Evolutionary conservation across 2,888 invertebrate genomes (phyloP), one percentile per base, ranked within the genome.

Genomic region (Agonopterix subpropinquella): DNA sequence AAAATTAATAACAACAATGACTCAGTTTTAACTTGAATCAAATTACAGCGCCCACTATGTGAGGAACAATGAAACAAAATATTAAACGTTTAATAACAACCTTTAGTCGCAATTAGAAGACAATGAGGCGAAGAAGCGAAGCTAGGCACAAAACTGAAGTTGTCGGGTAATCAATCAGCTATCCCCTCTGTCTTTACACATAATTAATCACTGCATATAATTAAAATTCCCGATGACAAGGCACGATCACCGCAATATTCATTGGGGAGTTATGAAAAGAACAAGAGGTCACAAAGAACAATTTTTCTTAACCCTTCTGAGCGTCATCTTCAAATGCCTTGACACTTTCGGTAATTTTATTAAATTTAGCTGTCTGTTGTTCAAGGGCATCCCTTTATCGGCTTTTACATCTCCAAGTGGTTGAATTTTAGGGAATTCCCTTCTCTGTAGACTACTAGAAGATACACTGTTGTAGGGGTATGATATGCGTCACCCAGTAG

Each of bases 121-220:
- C 86, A 87, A 87, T 83, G 72, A 60, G 59, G 57, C 51, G 61
- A 73, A 73, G 71, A 70, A 67, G 71, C 69, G 59, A 60, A 65
- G 70, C 64, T 36, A 44, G 18, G 47, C 39, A 42, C 52, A 65
- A 68, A 74, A 76, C 74, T 71, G 66, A 69, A 78, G 76, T 70
- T 74, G 65, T 64, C 67, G 68, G 65, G 77, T 81, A 82, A 87
- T 85, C 86, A 84, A 87, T 86, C 87, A 87, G 75, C 72, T 65
- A 81, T 81, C 65, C 65, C 64, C 68, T 61, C 61, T 58, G 65
- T 70, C 77, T 78, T 78, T 68, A 80, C 73, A 78, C 70, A 82
- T 84, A 84, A 87, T 88, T 88, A 86, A 88, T 88, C 85, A 88
- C 71, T 63, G 70, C 72, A 80, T 83, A 80, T 87, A 86, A 88